Conservation (phyloP, 2,113 vertebrate genomes). For the Chaetops frenatus region DNA sequence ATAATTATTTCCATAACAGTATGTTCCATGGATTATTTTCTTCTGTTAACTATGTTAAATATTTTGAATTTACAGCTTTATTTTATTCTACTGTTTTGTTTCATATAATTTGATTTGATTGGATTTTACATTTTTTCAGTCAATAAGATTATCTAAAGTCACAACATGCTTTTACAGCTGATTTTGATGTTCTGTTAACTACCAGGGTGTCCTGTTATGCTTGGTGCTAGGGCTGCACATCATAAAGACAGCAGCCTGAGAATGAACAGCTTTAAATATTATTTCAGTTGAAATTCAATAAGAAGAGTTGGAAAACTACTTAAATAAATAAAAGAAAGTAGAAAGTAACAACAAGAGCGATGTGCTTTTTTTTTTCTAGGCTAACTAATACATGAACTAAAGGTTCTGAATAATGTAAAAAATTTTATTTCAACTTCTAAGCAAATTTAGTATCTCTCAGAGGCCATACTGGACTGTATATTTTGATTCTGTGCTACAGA, state of each 20-base stretch:
- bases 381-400: background rate
- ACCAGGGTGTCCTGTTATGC: background rate
- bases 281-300: background rate
- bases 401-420: background rate
- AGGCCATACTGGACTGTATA: background rate
- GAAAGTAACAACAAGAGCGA: background rate
- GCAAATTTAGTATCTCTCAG: background rate
- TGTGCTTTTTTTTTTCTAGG: background rate
- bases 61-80: background rate
- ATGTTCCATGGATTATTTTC: slow-evolving; percentile 1
- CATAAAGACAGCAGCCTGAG: background rate
- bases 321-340: background rate
- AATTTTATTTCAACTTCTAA: background rate
- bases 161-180: background rate
- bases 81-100: background rate
- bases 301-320: background rate
- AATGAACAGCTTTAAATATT: background rate
- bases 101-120: background rate
- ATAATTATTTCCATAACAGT: slow-evolving; percentile 47
- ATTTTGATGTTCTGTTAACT: background rate
- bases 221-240: background rate
- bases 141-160: background rate
- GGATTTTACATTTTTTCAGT: background rate
- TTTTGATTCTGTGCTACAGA: background rate
- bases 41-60: background rate